Percentiles rank a stretch among this genome's conserved stretches.
Evolutionary conservation across 1,140 invertebrate genomes (phyloP).

Genomic region (Andrena cerasifolii): DNA sequence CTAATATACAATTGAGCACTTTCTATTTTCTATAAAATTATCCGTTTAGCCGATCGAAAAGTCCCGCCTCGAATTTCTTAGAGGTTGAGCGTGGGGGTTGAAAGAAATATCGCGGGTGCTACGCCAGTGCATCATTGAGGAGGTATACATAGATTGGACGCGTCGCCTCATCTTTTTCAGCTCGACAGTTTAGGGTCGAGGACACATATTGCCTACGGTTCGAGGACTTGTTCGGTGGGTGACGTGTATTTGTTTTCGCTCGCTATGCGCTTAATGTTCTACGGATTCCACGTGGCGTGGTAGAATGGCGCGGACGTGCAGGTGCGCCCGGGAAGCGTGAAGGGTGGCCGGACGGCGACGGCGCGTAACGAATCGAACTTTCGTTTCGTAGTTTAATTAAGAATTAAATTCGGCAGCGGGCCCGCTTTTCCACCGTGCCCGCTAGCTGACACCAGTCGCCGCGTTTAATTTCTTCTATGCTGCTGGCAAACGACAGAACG

Average conservation of each 20-base stretch:
- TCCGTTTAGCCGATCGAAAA: too few species aligned
- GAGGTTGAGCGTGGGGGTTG: too few species aligned
- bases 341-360: slow-evolving; percentile 1
- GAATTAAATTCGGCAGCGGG: slow-evolving; percentile 55
- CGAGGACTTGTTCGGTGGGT: slow-evolving; percentile 46
- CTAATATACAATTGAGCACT: too few species aligned
- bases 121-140: slow-evolving; percentile 50
- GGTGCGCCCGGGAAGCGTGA: slow-evolving; percentile 40
- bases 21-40: too few species aligned
- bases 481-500: background rate
- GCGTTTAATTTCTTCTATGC: slow-evolving; percentile 16
- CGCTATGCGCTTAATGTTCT: slow-evolving; percentile 40
- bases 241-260: slow-evolving; percentile 64
- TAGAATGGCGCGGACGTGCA: slow-evolving; percentile 41
- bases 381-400: slow-evolving; percentile 62
- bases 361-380: slow-evolving; percentile 54
- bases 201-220: slow-evolving; percentile 57
- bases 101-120: background rate
- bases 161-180: slow-evolving; percentile 62
- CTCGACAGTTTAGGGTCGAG: slow-evolving; percentile 56
- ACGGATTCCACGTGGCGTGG: slow-evolving; percentile 62
- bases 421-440: background rate
- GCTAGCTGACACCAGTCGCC: background rate
- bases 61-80: background rate
- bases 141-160: slow-evolving; percentile 48